phyloP scores from a whole-genome alignment of 2,797 vertebrate genomes.

The Chromobotia macracanthus region DNA sequence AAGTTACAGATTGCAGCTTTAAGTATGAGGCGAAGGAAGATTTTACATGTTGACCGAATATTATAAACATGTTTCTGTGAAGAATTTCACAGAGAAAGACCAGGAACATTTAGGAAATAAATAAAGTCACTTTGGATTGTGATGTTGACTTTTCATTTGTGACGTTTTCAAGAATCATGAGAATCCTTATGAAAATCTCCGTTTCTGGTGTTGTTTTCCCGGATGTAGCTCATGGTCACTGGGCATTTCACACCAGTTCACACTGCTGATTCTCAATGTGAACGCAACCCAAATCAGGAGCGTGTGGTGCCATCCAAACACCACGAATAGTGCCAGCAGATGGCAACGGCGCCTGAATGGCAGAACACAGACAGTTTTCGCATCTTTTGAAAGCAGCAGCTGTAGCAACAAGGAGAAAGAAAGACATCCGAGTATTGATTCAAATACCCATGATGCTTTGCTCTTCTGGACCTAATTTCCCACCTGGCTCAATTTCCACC shows the following conservation, averaged over 20 bases:
- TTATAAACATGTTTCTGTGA: too few relatives aligned
- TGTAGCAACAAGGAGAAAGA: background rate
- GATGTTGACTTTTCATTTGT: background rate
- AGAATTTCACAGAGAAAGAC: too few relatives aligned
- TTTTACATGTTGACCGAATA: background rate
- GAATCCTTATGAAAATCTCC: background rate
- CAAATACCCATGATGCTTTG: constrained; percentile 24
- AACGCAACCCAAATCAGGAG: constrained; percentile 1
- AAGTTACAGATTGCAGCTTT: too few relatives aligned
- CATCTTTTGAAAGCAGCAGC: constrained; percentile 35
- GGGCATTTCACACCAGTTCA: constrained; percentile 2
- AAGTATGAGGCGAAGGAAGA: too few relatives aligned
- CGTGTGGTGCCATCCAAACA: constrained; percentile 5
- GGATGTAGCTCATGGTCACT: background rate
- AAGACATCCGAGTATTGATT: constrained; percentile 7
- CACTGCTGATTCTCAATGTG: constrained; percentile 6
- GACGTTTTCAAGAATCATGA: background rate
- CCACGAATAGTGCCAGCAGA: constrained; percentile 20
- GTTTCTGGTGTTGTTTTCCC: background rate
- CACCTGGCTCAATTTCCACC: constrained; percentile 49
- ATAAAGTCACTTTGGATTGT: background rate
- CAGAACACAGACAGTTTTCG: background rate
- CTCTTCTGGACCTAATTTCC: constrained; percentile 57
- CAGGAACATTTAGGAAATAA: too few relatives aligned
- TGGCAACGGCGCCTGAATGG: constrained; percentile 9